phyloP scores from a whole-genome alignment of 2,113 vertebrate species.

The Eolophus roseicapilla region DNA sequence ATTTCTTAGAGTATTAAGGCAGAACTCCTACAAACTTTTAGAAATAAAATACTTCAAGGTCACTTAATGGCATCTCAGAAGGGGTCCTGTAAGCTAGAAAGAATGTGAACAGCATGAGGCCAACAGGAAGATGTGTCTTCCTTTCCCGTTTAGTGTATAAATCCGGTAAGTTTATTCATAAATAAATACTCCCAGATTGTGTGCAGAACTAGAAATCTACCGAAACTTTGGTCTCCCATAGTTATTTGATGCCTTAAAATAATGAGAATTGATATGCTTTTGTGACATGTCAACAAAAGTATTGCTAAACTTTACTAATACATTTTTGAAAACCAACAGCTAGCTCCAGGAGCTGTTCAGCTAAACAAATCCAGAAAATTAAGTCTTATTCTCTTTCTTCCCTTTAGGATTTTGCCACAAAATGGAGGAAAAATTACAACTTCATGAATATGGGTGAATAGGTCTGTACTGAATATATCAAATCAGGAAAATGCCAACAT shows the following conservation, averaged over 20 bases:
- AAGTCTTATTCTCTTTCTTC: neutral
- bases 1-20: neutral
- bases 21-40: neutral
- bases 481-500: neutral
- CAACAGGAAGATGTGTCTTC: neutral
- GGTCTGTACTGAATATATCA: neutral
- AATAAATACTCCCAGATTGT: neutral
- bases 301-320: neutral
- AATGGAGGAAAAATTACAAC: neutral
- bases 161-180: neutral
- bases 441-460: neutral
- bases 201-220: neutral
- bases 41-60: neutral
- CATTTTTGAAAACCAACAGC: neutral
- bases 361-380: neutral
- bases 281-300: neutral
- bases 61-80: neutral
- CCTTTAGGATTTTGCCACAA: neutral
- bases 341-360: neutral
- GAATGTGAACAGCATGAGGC: neutral
- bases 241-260: neutral
- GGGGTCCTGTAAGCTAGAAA: neutral
- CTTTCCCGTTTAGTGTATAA: neutral
- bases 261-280: neutral
- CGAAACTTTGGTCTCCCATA: neutral